Conservation (phyloP, 2,888 invertebrate species). For the Automeris io region DNA sequence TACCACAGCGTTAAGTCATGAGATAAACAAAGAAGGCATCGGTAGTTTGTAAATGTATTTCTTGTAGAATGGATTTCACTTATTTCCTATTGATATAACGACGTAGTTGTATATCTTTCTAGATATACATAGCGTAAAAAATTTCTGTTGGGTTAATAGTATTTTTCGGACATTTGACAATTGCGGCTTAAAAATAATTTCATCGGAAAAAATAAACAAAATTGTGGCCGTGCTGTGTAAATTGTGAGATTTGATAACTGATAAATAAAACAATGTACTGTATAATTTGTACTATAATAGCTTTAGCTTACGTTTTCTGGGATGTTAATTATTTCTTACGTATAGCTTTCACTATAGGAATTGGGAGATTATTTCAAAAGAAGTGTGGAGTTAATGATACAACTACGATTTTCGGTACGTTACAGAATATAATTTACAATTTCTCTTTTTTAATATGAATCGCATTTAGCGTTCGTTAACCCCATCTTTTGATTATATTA, state of each 20-base stretch:
- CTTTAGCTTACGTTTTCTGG: slow-evolving; percentile 82
- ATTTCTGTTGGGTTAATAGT: too few relatives aligned
- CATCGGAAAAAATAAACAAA: too few relatives aligned
- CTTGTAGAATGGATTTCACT: too few relatives aligned
- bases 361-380: slow-evolving; percentile 82
- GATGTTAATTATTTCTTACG: slow-evolving; percentile 89
- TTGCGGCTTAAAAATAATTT: too few relatives aligned
- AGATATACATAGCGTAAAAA: too few relatives aligned
- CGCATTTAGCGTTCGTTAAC: too few relatives aligned
- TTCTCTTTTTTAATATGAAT: slow-evolving; percentile 11
- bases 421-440: too few relatives aligned
- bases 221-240: too few relatives aligned
- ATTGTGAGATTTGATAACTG: neutral
- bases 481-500: neutral
- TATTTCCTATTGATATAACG: too few relatives aligned
- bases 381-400: slow-evolving; percentile 83
- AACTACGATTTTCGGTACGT: slow-evolving; percentile 85
- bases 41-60: too few relatives aligned
- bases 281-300: slow-evolving; percentile 49
- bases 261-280: slow-evolving; percentile 44
- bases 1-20: neutral
- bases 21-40: neutral
- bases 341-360: slow-evolving; percentile 81
- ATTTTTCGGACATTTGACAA: too few relatives aligned
- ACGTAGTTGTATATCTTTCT: too few relatives aligned